Evolutionary conservation across 2,797 vertebrate species (phyloP), one percentile per base, ranked within the genome.

Genomic region (Trachops cirrhosus): DNA sequence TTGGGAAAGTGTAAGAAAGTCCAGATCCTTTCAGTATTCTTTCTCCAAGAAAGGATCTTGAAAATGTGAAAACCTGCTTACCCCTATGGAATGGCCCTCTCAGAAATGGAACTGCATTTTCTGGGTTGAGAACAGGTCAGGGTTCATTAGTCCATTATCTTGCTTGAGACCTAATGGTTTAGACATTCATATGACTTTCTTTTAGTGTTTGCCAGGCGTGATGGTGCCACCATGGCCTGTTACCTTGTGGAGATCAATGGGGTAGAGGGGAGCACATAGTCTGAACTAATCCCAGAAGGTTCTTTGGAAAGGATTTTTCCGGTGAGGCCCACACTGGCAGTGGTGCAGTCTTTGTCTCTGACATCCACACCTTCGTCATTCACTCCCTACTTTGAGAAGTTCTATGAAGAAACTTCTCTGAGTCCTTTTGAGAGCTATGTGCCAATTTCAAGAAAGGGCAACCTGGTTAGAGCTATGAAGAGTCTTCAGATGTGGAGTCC

Each of bases 1-100:
- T 95, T 93, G 22, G 18, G 34, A 85, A 5, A 86, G 14, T 46
- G 1, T 94, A 64, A 62, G 46, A 68, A 97, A 94, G 91, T 59
- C 48, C 22, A 89, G 48, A 94, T 89, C 46, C 46, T 96, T 22
- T 34, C 10, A 75, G 57, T 52, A 39, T 84, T 87, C 46, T 29
- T 84, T 10, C 14, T 91, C 19, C 18, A 85, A 78, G 32, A 39
- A 95, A 84, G 26, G 77, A 71, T 94, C 71, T 71, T 85, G 46
- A 91, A 95, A 83, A 93, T 79, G 70, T 32, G 77, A 70, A 94
- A 89, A 59, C 48, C 75, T 93, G 26, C 54, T 88, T 91, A 70
- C 16, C 32, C 50, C 46, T 46, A 12, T 89, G 87, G 22, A 79
- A 26, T 92, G 44, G 48, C 48, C 44, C 73, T 92, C 59, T 82